Conservation (phyloP, 2,888 invertebrate genomes). For the Drosophila eohydei region DNA sequence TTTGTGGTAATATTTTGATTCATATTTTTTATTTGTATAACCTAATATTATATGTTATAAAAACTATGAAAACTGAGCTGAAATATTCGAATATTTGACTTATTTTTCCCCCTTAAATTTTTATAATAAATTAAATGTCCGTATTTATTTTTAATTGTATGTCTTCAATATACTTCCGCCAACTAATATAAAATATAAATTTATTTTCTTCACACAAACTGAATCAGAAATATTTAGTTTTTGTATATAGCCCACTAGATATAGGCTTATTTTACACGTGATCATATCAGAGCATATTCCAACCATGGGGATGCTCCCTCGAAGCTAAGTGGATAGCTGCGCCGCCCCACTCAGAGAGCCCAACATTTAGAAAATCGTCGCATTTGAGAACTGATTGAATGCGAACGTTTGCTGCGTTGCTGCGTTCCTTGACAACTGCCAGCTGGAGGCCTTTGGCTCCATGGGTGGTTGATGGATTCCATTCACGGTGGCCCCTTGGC, state of each 20-base stretch:
- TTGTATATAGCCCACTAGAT: background rate
- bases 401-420: slow-evolving; percentile 35
- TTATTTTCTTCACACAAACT: background rate
- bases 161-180: no score
- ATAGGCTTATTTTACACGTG: slow-evolving; percentile 12
- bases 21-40: no score
- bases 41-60: no score
- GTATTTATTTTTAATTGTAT: no score
- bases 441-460: slow-evolving; percentile 63
- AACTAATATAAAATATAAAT: no score
- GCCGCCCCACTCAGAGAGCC: background rate
- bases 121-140: no score
- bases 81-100: no score
- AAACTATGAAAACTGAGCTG: no score
- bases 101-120: no score
- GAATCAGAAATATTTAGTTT: background rate
- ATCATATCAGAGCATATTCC: slow-evolving; percentile 17
- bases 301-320: slow-evolving; percentile 12
- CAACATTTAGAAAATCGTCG: slow-evolving; percentile 6
- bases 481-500: slow-evolving; percentile 48
- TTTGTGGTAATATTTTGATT: no score
- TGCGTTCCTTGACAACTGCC: slow-evolving; percentile 53
- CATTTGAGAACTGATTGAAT: slow-evolving; percentile 66
- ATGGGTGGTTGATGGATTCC: slow-evolving; percentile 78
- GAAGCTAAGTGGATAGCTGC: slow-evolving; percentile 14